Base-by-base conservation (phyloP, 2,113 vertebrate species). In the Podiceps cristatus region DNA sequence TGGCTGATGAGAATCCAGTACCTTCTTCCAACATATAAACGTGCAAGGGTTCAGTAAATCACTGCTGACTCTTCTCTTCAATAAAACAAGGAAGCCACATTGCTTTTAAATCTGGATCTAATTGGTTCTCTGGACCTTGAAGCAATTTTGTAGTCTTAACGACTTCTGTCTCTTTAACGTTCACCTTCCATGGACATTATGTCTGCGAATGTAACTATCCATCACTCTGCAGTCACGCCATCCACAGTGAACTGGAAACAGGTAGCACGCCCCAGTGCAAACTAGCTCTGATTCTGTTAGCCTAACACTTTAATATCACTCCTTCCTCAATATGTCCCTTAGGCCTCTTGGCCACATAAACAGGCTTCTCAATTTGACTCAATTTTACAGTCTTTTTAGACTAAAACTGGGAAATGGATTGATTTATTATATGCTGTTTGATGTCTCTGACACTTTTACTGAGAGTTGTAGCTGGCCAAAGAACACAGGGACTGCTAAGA, bases 371-470 rank as follows among this genome's bases (percentile, higher is more conserved):
- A 37, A 25, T 49, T 62, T 92, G 17, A 62, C 40, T 85, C n/a
- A 2, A 58, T 89, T 95, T 95, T 87, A 85, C 7, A 88, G 37
- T 37, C 24, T 60, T 63, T 78, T 88, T 87, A 67, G 37, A 59
- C 60, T 52, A 92, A 88, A 94, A 88, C 68, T 67, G 47, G 27
- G 68, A 93, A 95, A 94, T 72, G 2, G 27, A 81, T 60, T 67
- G 37, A 92, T 94, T 90, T 89, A 78, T 95, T 92, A 90, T 47
- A 83, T 64, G 40, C 7, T 60, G 33, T 68, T 92, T 92, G 76
- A 85, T 71, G 45, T 91, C 44, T 44, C 42, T 95, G 85, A 83
- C 58, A 62, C 11, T 90, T 92, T 92, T 67, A 93, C 52, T 47
- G 75, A 76, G 45, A 44, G 28, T 22, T 62, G 76, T 55, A 75